These are phyloP conservation scores for Pristionchus exspectatus DNA, from an alignment of 2,888 invertebrate species.

Conservation along the genomic window DNA sequence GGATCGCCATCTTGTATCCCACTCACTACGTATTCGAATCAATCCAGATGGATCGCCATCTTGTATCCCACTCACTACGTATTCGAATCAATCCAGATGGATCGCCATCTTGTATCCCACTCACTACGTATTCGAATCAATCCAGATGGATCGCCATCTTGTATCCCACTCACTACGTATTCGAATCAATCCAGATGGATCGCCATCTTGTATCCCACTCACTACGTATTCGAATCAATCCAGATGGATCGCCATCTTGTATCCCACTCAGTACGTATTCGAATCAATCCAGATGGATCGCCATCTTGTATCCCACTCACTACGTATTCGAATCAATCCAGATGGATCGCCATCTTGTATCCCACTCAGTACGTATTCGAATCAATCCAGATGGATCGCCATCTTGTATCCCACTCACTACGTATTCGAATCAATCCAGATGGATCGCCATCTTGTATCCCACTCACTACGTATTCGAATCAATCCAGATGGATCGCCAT, in stretches of 20 bases:
- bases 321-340: too few relatives aligned
- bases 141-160: neutral
- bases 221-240: too few relatives aligned
- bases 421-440: constrained; percentile 19
- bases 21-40: too few relatives aligned
- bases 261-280: too few relatives aligned
- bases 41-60: neutral
- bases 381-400: constrained; percentile 15
- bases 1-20: neutral
- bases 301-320: too few relatives aligned
- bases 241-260: neutral
- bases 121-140: too few relatives aligned
- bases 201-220: neutral
- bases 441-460: neutral
- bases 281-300: constrained; percentile 5
- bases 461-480: too few relatives aligned
- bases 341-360: neutral
- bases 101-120: neutral
- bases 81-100: constrained; percentile 13
- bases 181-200: constrained; percentile 13
- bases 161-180: too few relatives aligned
- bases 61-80: too few relatives aligned
- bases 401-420: too few relatives aligned
- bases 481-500: neutral
- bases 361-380: too few relatives aligned